Evolutionary conservation across 2,797 vertebrate genomes (phyloP), one percentile per base, ranked within the genome.

Genomic region (Percopsis omiscomaycus): DNA sequence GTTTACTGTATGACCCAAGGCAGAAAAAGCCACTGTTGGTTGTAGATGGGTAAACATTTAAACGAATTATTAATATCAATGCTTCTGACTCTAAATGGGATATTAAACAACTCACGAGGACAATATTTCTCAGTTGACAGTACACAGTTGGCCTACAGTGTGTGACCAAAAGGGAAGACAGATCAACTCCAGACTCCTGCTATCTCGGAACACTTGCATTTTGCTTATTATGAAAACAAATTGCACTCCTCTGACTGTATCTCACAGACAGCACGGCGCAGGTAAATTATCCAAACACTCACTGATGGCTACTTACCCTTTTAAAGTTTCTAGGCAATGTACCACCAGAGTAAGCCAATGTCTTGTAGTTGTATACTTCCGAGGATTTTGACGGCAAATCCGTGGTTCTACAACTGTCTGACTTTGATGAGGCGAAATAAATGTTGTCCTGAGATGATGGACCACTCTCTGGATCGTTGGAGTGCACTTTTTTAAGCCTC

Each of bases 301-400:
- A 10, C 50, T 11, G 22, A 53, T 22, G 22, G 22, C 48, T 5
- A 5, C 30, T 57, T 55, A 97, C 96, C 94, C 93, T 95, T 58
- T 88, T 94, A 45, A 82, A 81, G 81, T 87, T 92, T 5, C 96
- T 92, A 55, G 96, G 96, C 84, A 97, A 88, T 22, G 96, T 97
- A n/a, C 96, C 96, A 3, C 96, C 96, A 4, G 95, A 95, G 53
- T 94, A 96, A 10, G 95, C 94, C 83, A 97, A 84, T 0, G 93
- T 95, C 73, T 88, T 94, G 79, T 96, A 95, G 81, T 87, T 91
- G 65, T 93, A 94, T 12, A 93, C 81, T 22, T 92, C 89, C 0
- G 85, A 75, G 9, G 89, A 79, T 55, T 73, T 79, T 0, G 70
- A 75, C 1, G 71, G 76, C n/a, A 88, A 65, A 13, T 93, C 93